Evolutionary conservation across 2,113 vertebrate genomes (phyloP), one percentile per base, ranked within the genome.

Genomic region (Zootoca vivipara): DNA sequence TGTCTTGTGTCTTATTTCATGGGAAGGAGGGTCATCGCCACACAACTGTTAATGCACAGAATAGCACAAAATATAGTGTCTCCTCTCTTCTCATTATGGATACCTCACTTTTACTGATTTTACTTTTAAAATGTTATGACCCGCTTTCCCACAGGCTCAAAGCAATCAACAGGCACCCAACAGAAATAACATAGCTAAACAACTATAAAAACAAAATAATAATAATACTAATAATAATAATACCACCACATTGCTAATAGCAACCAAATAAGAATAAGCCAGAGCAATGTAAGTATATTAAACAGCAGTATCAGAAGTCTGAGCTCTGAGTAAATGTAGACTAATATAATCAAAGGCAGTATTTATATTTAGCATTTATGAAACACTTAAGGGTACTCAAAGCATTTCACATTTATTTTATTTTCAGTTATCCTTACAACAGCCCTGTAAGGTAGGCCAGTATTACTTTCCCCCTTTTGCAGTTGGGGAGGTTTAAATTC

Each of bases 371-470:
- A 28, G 38, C 24, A 58, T 38, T 81, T 40, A 42, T 20, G 72
- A 20, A 87, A 12, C 30, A 65, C 38, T 86, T 79, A 26, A 26
- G 78, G 52, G 15, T 35, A 18, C 65, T 87, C 62, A 70, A 40
- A 28, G 33, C 5, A 18, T 52, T 73, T 74, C 24, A 24, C 7
- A 73, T 52, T 52, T 52, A 52, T 10, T 52, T 52, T 52, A 52
- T 52, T 52, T 52, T 75, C 24, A 38, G n/a, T 33, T 35, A 73
- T 73, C 86, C 78, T 87, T 87, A 87, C 78, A 81, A 87, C 86
- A 87, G 33, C 78, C 67, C 33, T 81, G 46, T 73, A 87, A 87
- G 78, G 85, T 87, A 73, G 86, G 67, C 15, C 46, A 74, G 46
- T 16, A 24, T 73, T 81, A 16, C 12, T 81, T 46, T 42, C 58